Evolutionary conservation across 2,888 invertebrate species (phyloP).

Genomic region (Cheilosia urbana): DNA sequence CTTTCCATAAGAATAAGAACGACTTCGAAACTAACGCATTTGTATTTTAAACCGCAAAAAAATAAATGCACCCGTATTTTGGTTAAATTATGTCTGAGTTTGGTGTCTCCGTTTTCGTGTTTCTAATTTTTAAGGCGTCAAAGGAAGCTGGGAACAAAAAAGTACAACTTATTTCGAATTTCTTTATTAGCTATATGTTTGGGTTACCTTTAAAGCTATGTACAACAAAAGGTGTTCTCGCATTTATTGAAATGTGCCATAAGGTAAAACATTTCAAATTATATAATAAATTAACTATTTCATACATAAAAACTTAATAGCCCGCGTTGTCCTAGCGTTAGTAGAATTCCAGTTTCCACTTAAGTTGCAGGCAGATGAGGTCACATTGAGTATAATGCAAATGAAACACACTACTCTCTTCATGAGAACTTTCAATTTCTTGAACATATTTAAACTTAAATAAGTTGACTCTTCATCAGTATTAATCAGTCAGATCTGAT

Average conservation of each 20-base stretch:
- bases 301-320: constrained; percentile 33
- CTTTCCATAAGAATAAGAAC: constrained; percentile 76
- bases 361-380: not conserved
- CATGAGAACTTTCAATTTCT: constrained; percentile 11
- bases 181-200: constrained; percentile 15
- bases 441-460: constrained; percentile 50
- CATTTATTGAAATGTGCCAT: constrained; percentile 3
- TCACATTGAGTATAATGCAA: not conserved
- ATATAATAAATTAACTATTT: constrained; percentile 33
- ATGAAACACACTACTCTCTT: constrained; percentile 3
- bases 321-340: not conserved
- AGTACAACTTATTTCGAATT: not conserved
- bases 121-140: not conserved
- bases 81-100: too few species aligned
- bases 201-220: constrained; percentile 23
- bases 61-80: constrained; percentile 1
- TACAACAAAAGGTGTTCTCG: constrained; percentile 30
- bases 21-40: constrained; percentile 13
- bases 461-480: constrained; percentile 33
- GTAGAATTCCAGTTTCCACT: not conserved
- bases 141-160: too few species aligned
- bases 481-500: constrained; percentile 5
- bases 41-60: constrained; percentile 18
- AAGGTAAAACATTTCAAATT: constrained; percentile 39
- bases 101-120: not conserved